Percentiles rank a stretch among this genome's conserved stretches.
Evolutionary conservation across 2,888 invertebrate species (phyloP).

Genomic region (Stenoptilia bipunctidactyla): DNA sequence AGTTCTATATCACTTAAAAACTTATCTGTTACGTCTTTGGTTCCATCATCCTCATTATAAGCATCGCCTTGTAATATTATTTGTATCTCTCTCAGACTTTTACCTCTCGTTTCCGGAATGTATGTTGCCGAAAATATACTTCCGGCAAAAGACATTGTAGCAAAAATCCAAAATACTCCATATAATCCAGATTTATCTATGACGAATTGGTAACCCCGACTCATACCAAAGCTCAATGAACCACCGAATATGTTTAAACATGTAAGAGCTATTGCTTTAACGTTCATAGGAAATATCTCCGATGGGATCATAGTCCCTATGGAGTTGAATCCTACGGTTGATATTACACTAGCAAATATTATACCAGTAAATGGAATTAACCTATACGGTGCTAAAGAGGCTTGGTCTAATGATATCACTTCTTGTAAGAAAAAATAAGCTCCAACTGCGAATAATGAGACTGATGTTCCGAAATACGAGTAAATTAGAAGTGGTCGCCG

Average conservation of each 20-base stretch:
- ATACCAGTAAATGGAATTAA: conserved; percentile 51
- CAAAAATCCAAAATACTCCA: conserved; percentile 59
- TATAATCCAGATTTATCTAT: conserved; percentile 52
- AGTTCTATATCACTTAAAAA: not conserved
- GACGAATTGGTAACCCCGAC: conserved; percentile 60
- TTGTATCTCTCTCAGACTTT: conserved; percentile 68
- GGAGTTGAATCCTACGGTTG: conserved; percentile 54
- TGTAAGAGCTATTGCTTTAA: conserved; percentile 65
- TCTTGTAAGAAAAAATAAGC: conserved; percentile 45
- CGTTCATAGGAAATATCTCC: conserved; percentile 69
- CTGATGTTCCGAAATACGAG: conserved; percentile 37
- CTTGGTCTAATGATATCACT: conserved; percentile 24
- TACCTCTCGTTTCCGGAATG: conserved; percentile 71
- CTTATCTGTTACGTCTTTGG: not conserved
- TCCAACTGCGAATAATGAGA: conserved; percentile 26
- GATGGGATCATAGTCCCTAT: conserved; percentile 58
- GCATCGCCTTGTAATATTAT: conserved; percentile 50
- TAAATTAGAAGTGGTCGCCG: conserved; percentile 54
- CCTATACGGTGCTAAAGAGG: conserved; percentile 28
- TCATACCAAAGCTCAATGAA: conserved; percentile 51
- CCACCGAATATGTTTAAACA: conserved; percentile 54
- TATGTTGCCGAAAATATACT: conserved; percentile 51
- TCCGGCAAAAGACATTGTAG: conserved; percentile 47
- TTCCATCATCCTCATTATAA: conserved; percentile 21
- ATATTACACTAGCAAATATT: conserved; percentile 27